Conservation (phyloP, 2,113 vertebrate genomes). For the Brachypodius melanocephalos region DNA sequence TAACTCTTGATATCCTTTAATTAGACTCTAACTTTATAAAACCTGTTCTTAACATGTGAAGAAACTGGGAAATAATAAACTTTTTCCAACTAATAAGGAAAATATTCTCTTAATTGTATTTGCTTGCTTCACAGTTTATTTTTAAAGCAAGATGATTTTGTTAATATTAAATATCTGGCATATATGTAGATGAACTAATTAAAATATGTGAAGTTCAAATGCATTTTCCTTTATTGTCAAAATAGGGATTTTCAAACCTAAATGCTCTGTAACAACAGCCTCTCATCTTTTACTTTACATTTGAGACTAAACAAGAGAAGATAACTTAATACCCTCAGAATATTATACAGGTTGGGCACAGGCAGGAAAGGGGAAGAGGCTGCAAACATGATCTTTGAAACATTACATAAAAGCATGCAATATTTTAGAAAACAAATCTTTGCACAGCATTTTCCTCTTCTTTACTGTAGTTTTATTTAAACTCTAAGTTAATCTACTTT, state of each 20-base stretch:
- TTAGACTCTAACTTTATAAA: slow-evolving; percentile 50
- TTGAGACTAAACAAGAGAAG: neutral
- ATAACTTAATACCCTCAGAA: neutral
- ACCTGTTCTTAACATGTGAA: neutral
- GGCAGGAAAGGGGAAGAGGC: neutral
- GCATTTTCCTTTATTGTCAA: slow-evolving; percentile 22
- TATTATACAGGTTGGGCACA: neutral
- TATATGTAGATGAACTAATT: slow-evolving; percentile 39
- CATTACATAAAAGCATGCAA: neutral
- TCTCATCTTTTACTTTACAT: neutral
- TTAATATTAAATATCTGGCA: neutral
- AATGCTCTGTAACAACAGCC: neutral
- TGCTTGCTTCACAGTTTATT: neutral
- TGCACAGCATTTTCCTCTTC: neutral
- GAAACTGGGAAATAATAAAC: neutral
- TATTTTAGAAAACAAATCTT: neutral
- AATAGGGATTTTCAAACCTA: neutral
- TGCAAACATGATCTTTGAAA: neutral
- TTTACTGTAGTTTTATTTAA: slow-evolving; percentile 1
- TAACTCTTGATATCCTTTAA: slow-evolving; percentile 88
- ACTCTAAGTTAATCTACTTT: neutral
- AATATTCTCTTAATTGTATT: neutral
- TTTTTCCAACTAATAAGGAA: neutral
- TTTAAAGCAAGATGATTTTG: neutral
- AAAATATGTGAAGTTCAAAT: neutral